Conservation (phyloP, 2,888 invertebrate species). For the Pseudolycoriella hygida region DNA sequence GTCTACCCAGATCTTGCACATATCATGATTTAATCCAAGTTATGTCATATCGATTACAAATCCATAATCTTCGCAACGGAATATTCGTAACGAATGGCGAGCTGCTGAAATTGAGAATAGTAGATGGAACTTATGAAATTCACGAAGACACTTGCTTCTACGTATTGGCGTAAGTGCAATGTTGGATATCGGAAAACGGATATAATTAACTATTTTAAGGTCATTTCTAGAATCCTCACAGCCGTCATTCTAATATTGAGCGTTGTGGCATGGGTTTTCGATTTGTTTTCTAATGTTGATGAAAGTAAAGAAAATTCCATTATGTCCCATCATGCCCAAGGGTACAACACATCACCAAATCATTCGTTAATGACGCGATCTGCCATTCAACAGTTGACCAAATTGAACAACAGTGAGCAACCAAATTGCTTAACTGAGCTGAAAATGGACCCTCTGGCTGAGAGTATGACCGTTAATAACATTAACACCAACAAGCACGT, state of each 20-base stretch:
- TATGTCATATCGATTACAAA: conserved; percentile 11
- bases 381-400: conserved; percentile 10
- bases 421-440: conserved; percentile 10
- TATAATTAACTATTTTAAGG: not conserved
- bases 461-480: conserved; percentile 17
- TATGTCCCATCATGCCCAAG: too few species aligned
- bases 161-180: conserved; percentile 16
- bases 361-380: conserved; percentile 3
- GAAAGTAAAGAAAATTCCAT: not conserved
- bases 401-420: conserved; percentile 13
- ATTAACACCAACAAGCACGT: conserved; percentile 21
- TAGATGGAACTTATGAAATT: conserved; percentile 15
- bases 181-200: not conserved
- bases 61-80: conserved; percentile 16
- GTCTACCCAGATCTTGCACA: conserved; percentile 18
- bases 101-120: conserved; percentile 15
- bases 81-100: conserved; percentile 17
- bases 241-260: not conserved
- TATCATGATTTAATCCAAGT: conserved; percentile 16
- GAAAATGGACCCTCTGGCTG: conserved; percentile 10
- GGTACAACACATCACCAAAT: not conserved
- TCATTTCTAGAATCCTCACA: not conserved
- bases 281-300: not conserved
- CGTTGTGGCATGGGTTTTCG: not conserved
- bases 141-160: conserved; percentile 18